Evolutionary conservation across 1,140 invertebrate genomes (phyloP), one percentile per base, ranked within the genome.

Genomic region (Ruditapes philippinarum): DNA sequence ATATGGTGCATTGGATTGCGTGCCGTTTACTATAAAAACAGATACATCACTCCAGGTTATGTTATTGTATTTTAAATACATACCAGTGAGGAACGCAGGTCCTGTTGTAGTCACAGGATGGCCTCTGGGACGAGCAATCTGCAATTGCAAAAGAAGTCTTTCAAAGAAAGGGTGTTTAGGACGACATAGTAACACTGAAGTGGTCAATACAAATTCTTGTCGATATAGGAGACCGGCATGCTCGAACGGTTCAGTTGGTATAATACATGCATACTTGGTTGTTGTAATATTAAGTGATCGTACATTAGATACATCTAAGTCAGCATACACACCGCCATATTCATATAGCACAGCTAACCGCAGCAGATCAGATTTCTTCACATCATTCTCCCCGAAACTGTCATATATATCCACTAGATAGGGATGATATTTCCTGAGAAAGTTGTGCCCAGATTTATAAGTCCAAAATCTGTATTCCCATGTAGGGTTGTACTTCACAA

Each of bases 401-500:
- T 80, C 74, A 45, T 36, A 87, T 28, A 62, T 51, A n/a, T 49
- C 17, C 12, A 79, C n/a, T 0, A 88, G 33, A 68, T 79, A 45
- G 0, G 85, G 57, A 88, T 62, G 57, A 17, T 40, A 19, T 17
- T 80, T 33, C 31, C 38, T 9, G 0, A 87, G 17, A 19, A 79
- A 36, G 28, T 33, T 65, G 7, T 73, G 19, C 19, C 36, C 74
- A 22, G 85, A 68, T 0, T 38, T 38, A 38, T 88, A 74, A 1
- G 85, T 88, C 85, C 85, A 88, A 51, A 79, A 87, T 4, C 25
- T 33, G 45, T 79, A 87, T 22, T 68, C 14, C 85, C 73, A 87
- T 51, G 31, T 54, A 22, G 93, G 93, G 60, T 94, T 87, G 31
- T 90, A 31, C 22, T 73, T 57, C 25, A 70, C 57, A 92, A 93